Evolutionary conservation across 2,113 vertebrate species (phyloP).

Genomic region (Passer domesticus): DNA sequence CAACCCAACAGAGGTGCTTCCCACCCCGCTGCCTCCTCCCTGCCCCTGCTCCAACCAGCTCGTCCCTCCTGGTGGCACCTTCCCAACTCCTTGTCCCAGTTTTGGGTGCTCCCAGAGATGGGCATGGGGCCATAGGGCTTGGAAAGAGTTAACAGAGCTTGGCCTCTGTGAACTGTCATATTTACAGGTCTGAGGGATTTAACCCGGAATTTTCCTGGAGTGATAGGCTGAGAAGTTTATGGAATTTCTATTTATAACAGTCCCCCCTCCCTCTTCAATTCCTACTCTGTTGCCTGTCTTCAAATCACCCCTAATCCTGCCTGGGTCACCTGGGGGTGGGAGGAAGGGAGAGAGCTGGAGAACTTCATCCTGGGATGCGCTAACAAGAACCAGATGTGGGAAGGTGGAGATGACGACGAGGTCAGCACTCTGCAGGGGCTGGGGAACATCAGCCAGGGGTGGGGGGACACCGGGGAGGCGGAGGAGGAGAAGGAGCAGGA

Average conservation of each 20-base stretch:
- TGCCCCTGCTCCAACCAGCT: rapidly evolving
- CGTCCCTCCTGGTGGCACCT: neutral
- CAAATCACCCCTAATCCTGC: constrained; percentile 75
- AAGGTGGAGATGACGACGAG: constrained; percentile 59
- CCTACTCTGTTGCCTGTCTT: constrained; percentile 38
- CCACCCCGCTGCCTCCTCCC: neutral
- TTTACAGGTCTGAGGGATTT: constrained; percentile 68
- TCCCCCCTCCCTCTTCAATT: neutral
- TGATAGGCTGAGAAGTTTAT: constrained; percentile 62
- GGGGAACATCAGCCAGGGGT: neutral
- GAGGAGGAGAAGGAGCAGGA: neutral
- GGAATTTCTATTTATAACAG: constrained; percentile 77
- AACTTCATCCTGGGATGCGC: constrained; percentile 66
- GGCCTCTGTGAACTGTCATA: neutral
- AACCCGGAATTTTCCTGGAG: constrained; percentile 53
- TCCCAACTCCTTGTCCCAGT: rapidly evolving
- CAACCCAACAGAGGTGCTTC: constrained; percentile 11
- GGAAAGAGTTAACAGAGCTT: neutral
- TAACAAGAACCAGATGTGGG: constrained; percentile 82
- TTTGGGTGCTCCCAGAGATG: neutral
- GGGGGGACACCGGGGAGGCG: neutral
- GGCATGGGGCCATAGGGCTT: rapidly evolving
- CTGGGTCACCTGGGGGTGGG: constrained; percentile 69
- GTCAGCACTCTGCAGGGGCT: constrained; percentile 34
- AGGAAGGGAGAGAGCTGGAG: constrained; percentile 40